Conservation (phyloP, 2,888 invertebrate genomes). For the Eustalomyia histrio region DNA sequence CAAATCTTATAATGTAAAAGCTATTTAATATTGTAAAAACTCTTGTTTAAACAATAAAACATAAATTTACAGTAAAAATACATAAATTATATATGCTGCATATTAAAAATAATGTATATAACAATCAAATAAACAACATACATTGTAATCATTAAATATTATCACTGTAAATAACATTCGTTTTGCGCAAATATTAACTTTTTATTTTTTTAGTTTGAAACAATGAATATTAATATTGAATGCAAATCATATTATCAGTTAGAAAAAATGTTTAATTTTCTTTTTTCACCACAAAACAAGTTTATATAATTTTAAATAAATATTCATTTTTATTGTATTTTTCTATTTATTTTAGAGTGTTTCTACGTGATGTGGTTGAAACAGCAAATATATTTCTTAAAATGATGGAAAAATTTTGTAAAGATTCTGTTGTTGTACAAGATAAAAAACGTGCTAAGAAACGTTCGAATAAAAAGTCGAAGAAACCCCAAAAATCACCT, state of each 20-base stretch:
- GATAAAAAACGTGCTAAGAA: constrained; percentile 80
- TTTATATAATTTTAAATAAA: not conserved
- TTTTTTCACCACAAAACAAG: not conserved
- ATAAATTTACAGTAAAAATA: constrained; percentile 1
- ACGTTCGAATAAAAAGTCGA: constrained; percentile 69
- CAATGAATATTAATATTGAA: not conserved
- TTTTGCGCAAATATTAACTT: not conserved
- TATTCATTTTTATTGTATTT: not conserved
- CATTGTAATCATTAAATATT: constrained; percentile 47
- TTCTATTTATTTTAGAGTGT: constrained; percentile 76
- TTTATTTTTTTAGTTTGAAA: not conserved
- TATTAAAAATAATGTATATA: not conserved
- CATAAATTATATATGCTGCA: not conserved
- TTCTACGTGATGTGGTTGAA: constrained; percentile 92
- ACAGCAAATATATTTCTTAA: constrained; percentile 94
- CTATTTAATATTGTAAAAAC: not conserved
- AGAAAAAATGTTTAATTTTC: not conserved
- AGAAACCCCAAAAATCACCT: constrained; percentile 78
- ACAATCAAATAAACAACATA: constrained; percentile 7
- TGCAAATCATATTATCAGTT: not conserved
- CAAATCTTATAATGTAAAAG: too few species aligned
- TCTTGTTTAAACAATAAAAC: constrained; percentile 1
- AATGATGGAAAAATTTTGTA: constrained; percentile 89
- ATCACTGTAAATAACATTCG: constrained; percentile 29
- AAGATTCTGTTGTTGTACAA: constrained; percentile 85